phyloP scores from a whole-genome alignment of 2,113 vertebrate species.

The Nannobrachium achirus region DNA sequence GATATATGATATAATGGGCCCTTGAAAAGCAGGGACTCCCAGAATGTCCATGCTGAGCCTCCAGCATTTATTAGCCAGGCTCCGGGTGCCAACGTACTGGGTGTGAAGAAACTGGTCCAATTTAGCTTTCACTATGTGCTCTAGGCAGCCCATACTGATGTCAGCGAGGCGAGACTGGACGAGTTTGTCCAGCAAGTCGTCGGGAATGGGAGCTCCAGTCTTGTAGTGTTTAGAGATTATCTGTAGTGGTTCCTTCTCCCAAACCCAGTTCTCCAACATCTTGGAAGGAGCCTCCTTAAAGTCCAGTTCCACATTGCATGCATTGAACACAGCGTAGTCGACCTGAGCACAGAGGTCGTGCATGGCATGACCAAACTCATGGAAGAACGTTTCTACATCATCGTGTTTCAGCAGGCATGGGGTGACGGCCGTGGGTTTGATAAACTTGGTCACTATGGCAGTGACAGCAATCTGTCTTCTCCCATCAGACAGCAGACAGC shows the following conservation, averaged over 20 bases:
- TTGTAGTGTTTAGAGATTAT: constrained; percentile 94
- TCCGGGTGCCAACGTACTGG: constrained; percentile 73
- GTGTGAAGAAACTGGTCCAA: constrained; percentile 95
- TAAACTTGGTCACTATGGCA: constrained; percentile 99
- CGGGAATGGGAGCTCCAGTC: constrained; percentile 81
- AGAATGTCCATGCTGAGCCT: too few species aligned
- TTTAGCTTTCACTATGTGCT: constrained; percentile 95
- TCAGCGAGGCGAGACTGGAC: constrained; percentile 95
- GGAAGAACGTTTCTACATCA: constrained; percentile 98
- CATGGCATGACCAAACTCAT: too few species aligned
- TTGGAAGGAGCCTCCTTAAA: too few species aligned
- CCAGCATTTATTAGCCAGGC: constrained; percentile 89
- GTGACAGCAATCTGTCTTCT: too few species aligned
- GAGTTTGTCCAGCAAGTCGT: constrained; percentile 90
- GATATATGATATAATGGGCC: too few species aligned
- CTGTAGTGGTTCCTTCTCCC: constrained; percentile 87
- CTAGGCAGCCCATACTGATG: constrained; percentile 88
- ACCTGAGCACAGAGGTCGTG: constrained; percentile 74
- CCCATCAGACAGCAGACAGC: constrained; percentile 85
- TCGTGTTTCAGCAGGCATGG: constrained; percentile 96
- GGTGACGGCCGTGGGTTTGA: constrained; percentile 87
- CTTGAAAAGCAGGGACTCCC: neutral
- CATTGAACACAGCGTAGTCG: too few species aligned
- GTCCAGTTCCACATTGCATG: too few species aligned
- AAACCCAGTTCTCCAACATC: too few species aligned